Conservation (phyloP, 2,888 invertebrate genomes). For the Callinectes sapidus region DNA sequence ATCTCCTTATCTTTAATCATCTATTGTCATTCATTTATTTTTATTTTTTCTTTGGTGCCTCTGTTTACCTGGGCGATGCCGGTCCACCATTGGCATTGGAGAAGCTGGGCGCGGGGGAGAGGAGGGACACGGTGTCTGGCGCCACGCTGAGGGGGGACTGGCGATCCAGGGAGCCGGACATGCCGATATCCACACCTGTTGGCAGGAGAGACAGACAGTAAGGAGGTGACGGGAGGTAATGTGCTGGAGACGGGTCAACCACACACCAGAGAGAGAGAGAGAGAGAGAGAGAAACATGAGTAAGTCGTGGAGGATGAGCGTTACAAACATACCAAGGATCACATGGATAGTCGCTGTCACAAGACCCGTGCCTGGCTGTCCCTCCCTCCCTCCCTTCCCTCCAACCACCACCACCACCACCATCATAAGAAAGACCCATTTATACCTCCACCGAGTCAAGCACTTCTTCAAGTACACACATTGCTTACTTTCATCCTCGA, state of each 20-base stretch:
- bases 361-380: background rate
- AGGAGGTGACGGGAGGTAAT: background rate
- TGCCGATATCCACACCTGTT: conserved; percentile 65
- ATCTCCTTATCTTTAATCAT: background rate
- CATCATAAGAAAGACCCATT: too few relatives aligned
- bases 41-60: background rate
- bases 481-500: background rate
- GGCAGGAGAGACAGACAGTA: background rate
- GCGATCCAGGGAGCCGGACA: conserved; percentile 66
- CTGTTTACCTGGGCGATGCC: conserved; percentile 58
- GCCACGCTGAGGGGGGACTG: conserved; percentile 66
- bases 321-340: background rate
- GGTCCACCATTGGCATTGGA: conserved; percentile 65
- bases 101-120: conserved; percentile 55
- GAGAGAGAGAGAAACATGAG: background rate
- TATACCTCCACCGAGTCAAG: background rate
- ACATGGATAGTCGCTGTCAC: background rate
- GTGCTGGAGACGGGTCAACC: background rate
- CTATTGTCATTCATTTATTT: background rate
- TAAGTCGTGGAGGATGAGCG: background rate
- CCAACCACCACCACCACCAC: too few relatives aligned
- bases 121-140: conserved; percentile 58
- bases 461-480: background rate
- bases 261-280: background rate
- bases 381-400: background rate